These are phyloP conservation scores for Homarus gammarus DNA, from an alignment of 2,888 invertebrate genomes.

Conservation along the genomic window DNA sequence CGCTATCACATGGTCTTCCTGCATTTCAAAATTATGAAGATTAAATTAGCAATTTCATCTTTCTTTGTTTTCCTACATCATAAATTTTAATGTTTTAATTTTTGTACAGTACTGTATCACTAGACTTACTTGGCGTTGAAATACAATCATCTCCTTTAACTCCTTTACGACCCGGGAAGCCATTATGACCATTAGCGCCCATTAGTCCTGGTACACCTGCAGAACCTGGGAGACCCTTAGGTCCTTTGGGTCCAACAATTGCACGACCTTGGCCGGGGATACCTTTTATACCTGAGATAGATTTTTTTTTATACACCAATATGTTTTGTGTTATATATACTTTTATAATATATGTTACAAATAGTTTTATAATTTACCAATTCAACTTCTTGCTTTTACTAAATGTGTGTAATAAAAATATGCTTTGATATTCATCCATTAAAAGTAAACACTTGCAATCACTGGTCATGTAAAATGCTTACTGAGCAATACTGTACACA, in stretches of 20 bases:
- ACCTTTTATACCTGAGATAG: constrained; percentile 69
- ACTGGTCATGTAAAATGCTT: no score
- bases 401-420: no score
- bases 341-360: background rate
- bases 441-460: no score
- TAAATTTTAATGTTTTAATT: no score
- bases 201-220: constrained; percentile 63
- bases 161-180: constrained; percentile 63
- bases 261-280: constrained; percentile 67
- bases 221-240: constrained; percentile 63
- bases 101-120: background rate
- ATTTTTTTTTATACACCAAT: background rate
- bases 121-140: constrained; percentile 58
- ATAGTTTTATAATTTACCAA: no score
- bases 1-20: constrained; percentile 66
- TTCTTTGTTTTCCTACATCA: no score
- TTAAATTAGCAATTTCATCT: background rate
- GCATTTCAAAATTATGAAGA: background rate
- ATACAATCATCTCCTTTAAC: constrained; percentile 67
- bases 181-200: constrained; percentile 76
- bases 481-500: no score
- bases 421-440: no score
- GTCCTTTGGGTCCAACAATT: constrained; percentile 69
- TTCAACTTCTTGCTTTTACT: no score
- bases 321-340: background rate